Evolutionary conservation across 2,888 invertebrate genomes (phyloP).

Genomic region (Hirtodrosophila histrioides): DNA sequence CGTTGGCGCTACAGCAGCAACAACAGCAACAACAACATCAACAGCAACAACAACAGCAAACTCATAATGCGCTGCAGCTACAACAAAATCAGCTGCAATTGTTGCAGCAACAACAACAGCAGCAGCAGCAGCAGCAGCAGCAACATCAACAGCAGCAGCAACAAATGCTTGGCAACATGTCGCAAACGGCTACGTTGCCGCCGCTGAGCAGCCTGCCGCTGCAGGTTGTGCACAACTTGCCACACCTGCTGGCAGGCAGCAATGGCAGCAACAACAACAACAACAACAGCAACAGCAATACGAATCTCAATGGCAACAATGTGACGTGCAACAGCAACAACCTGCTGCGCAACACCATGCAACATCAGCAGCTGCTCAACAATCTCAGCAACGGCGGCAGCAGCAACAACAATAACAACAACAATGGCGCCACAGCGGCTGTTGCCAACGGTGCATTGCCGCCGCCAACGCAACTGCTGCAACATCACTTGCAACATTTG

Average conservation of each 20-base stretch:
- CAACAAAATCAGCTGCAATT: constrained; percentile 80
- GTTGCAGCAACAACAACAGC: constrained; percentile 75
- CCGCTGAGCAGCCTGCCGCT: constrained; percentile 82
- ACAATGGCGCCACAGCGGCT: constrained; percentile 51
- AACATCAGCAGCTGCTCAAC: constrained; percentile 66
- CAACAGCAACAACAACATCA: constrained; percentile 71
- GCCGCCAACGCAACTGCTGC: constrained; percentile 83
- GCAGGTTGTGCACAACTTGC: constrained; percentile 84
- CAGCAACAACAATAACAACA: constrained; percentile 57
- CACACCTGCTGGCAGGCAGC: constrained; percentile 79
- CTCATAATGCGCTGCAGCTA: constrained; percentile 74
- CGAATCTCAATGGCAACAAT: constrained; percentile 52
- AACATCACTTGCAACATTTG: constrained; percentile 84
- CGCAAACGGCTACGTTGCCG: constrained; percentile 78
- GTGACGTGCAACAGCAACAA: constrained; percentile 54
- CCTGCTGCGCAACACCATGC: constrained; percentile 77
- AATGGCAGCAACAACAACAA: constrained; percentile 41
- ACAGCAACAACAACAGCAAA: constrained; percentile 69
- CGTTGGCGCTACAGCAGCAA: constrained; percentile 78
- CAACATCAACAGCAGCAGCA: constrained; percentile 77
- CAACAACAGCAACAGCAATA: constrained; percentile 35
- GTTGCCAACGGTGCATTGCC: constrained; percentile 70
- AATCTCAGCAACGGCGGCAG: constrained; percentile 66
- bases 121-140: constrained; percentile 75
- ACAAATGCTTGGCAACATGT: constrained; percentile 81